These are phyloP conservation scores for Lottia scabra DNA, from an alignment of 2,888 invertebrate species.

Conservation along the genomic window DNA sequence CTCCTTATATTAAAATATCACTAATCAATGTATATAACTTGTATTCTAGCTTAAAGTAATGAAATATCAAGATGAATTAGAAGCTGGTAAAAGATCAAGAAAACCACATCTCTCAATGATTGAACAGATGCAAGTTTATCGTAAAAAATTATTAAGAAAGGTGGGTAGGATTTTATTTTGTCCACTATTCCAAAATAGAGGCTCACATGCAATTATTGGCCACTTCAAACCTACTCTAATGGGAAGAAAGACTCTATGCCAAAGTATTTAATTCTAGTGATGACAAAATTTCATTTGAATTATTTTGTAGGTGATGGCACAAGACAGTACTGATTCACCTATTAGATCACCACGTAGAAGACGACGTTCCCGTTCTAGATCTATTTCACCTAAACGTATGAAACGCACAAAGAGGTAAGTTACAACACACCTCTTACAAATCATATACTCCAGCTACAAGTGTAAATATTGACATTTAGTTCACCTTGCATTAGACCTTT, in stretches of 20 bases:
- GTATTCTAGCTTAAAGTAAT: constrained; percentile 80
- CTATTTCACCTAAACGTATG: constrained; percentile 5
- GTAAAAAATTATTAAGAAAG: constrained; percentile 88
- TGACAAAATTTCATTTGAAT: neutral
- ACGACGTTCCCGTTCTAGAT: constrained; percentile 11
- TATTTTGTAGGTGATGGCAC: neutral
- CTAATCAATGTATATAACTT: neutral
- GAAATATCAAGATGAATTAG: constrained; percentile 95
- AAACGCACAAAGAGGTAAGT: neutral
- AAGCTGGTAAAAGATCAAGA: constrained; percentile 80
- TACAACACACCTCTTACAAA: too few relatives aligned
- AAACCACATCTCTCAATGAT: constrained; percentile 76
- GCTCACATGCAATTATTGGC: too few relatives aligned
- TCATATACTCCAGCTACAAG: too few relatives aligned
- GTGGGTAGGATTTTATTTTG: constrained; percentile 71
- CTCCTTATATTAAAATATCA: too few relatives aligned
- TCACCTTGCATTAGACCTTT: too few relatives aligned
- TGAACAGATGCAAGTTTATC: constrained; percentile 90
- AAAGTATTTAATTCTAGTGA: too few relatives aligned
- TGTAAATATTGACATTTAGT: too few relatives aligned
- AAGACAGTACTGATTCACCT: constrained; percentile 44
- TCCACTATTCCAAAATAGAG: too few relatives aligned
- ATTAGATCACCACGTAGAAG: constrained; percentile 14
- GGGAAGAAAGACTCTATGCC: too few relatives aligned
- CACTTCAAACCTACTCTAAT: too few relatives aligned